Conservation (phyloP, 2,797 vertebrate species). For the Tapirus indicus region DNA sequence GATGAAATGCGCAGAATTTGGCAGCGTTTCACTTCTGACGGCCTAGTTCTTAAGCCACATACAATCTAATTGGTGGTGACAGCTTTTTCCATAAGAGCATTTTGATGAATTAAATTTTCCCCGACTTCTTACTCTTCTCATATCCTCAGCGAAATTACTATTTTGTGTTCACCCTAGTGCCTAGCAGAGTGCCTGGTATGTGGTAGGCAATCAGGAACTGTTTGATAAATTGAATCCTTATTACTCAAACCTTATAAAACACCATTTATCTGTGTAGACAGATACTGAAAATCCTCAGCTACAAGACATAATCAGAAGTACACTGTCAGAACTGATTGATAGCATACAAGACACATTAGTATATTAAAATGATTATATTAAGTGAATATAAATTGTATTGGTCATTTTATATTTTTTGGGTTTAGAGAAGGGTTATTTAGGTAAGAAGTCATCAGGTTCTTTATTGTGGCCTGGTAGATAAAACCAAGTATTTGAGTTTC, state of each 20-base stretch:
- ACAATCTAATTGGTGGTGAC: conserved; percentile 48
- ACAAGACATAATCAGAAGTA: background rate
- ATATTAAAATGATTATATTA: background rate
- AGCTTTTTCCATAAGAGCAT: conserved; percentile 47
- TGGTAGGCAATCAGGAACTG: background rate
- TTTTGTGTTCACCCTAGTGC: background rate
- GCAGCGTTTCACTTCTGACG: conserved; percentile 42
- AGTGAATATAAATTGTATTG: background rate
- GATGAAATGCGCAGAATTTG: conserved; percentile 58
- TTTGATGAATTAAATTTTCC: conserved; percentile 49
- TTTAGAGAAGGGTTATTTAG: background rate
- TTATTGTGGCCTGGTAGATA: conserved; percentile 7
- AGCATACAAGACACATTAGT: background rate
- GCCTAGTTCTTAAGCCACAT: conserved; percentile 58
- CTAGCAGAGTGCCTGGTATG: background rate
- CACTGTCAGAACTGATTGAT: background rate
- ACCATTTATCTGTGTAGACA: background rate
- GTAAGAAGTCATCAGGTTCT: conserved; percentile 19
- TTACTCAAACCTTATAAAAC: conserved; percentile 48
- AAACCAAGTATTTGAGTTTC: conserved; percentile 29
- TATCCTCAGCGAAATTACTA: background rate
- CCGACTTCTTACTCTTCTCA: background rate
- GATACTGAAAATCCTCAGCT: background rate
- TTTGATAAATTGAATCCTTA: background rate
- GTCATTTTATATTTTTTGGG: background rate